Percentiles rank a stretch among this genome's conserved stretches.
phyloP scores from a whole-genome alignment of 64 coral and sea anemone species.

The Orbicella faveolata region DNA sequence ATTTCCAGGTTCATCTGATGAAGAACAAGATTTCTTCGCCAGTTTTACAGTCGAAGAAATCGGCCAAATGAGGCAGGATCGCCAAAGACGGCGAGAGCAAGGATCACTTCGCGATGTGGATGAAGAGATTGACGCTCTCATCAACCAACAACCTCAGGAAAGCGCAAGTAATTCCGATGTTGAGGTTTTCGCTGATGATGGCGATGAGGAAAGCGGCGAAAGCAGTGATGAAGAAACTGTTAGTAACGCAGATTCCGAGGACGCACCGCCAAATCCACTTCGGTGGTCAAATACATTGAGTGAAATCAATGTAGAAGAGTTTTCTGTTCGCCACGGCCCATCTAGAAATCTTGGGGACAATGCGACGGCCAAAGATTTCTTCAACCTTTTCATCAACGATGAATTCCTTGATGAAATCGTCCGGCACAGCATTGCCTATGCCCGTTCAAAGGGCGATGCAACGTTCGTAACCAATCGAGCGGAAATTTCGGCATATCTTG shows the following conservation, averaged over 20 bases:
- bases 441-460: slow-evolving; percentile 16
- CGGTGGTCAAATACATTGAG: not conserved
- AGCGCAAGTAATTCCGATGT: not conserved
- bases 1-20: not conserved
- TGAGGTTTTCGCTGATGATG: not conserved
- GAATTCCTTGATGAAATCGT: slow-evolving; percentile 6
- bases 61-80: not conserved
- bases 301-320: slow-evolving; percentile 15
- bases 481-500: slow-evolving; percentile 42
- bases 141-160: not conserved
- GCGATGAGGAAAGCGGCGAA: not conserved
- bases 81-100: not conserved
- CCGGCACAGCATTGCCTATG: slow-evolving; percentile 22
- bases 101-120: not conserved
- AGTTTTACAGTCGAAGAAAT: not conserved
- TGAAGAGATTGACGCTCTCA: not conserved
- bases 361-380: slow-evolving; percentile 16
- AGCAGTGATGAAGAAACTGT: not conserved
- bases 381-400: slow-evolving; percentile 56
- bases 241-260: too few relatives aligned
- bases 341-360: not conserved
- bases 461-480: slow-evolving; percentile 24
- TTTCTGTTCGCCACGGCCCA: slow-evolving; percentile 3
- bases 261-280: not conserved
- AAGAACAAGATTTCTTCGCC: not conserved